These are phyloP conservation scores for Macrotus californicus DNA, from an alignment of 2,113 vertebrate genomes.

Conservation along the genomic window DNA sequence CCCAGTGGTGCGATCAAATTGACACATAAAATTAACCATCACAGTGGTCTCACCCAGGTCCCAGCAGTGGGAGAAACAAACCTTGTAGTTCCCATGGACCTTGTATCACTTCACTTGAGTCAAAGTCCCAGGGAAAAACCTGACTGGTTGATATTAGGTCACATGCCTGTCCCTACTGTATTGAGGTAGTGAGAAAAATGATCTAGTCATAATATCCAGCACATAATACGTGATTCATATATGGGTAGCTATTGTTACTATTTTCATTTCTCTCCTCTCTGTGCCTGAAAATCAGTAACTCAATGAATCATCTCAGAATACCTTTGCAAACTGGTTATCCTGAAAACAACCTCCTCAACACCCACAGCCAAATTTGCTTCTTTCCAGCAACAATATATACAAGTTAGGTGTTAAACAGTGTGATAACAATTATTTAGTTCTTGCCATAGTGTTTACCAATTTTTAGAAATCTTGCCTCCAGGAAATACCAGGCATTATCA, in stretches of 20 bases:
- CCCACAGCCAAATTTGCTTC: slow-evolving; percentile 46
- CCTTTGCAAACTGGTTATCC: slow-evolving; percentile 31
- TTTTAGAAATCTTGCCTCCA: slow-evolving; percentile 30
- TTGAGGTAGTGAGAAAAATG: not conserved
- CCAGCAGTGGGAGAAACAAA: not conserved
- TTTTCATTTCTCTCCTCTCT: slow-evolving; percentile 7
- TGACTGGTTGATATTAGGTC: not conserved
- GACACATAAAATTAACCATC: not conserved
- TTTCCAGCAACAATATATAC: slow-evolving; percentile 18
- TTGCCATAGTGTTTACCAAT: slow-evolving; percentile 14
- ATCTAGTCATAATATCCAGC: not conserved
- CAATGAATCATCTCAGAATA: slow-evolving; percentile 45
- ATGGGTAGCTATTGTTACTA: not conserved
- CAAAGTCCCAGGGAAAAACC: not conserved
- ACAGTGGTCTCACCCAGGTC: not conserved
- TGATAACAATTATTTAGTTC: slow-evolving; percentile 41
- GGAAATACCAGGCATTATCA: not conserved
- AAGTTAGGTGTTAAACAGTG: slow-evolving; percentile 20
- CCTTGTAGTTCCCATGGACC: not conserved
- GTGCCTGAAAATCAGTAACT: slow-evolving; percentile 19
- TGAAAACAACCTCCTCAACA: slow-evolving; percentile 42
- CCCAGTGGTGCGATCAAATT: not conserved
- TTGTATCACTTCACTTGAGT: not conserved
- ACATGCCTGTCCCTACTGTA: not conserved
- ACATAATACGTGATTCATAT: not conserved